Evolutionary conservation across 2,797 vertebrate species (phyloP).

Genomic region (Atherinosoma microstoma): DNA sequence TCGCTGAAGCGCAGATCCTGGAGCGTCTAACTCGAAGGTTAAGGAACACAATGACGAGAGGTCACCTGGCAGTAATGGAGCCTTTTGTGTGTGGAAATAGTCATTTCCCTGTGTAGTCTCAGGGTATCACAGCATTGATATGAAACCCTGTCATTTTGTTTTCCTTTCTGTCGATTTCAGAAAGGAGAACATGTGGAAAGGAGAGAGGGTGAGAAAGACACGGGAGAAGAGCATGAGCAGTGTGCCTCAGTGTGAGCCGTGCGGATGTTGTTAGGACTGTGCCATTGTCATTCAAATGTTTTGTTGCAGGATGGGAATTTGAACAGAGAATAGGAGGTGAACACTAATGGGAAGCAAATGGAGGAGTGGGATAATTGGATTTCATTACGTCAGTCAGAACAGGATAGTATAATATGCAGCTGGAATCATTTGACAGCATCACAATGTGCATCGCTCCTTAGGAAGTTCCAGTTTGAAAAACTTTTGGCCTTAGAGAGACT

Average conservation of each 20-base stretch:
- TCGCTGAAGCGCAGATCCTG: conserved; percentile 44
- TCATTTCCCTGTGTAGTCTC: conserved; percentile 80
- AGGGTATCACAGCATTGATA: conserved; percentile 73
- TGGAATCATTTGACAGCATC: conserved; percentile 65
- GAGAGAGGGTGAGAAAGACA: conserved; percentile 49
- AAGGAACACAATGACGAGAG: conserved; percentile 76
- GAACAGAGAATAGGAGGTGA: conserved; percentile 74
- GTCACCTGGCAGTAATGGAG: conserved; percentile 83
- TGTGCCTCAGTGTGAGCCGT: conserved; percentile 49
- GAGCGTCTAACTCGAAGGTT: conserved; percentile 70
- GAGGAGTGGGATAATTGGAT: conserved; percentile 79
- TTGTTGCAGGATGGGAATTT: conserved; percentile 74
- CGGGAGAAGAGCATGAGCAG: conserved; percentile 40
- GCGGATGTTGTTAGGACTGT: conserved; percentile 68
- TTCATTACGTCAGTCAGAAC: conserved; percentile 77
- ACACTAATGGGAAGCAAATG: conserved; percentile 76
- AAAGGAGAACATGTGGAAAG: conserved; percentile 57
- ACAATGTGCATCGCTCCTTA: conserved; percentile 43
- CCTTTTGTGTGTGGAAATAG: conserved; percentile 83
- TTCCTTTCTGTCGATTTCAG: conserved; percentile 71
- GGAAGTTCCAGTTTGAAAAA: conserved; percentile 48
- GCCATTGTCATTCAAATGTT: conserved; percentile 84
- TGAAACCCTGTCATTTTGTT: conserved; percentile 80
- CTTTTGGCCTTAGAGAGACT: conserved; percentile 28
- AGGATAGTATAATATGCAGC: conserved; percentile 63